A percentile compares a stretch with the other conserved stretches of the same genome.
These are phyloP conservation scores for Zaprionus capensis DNA, from an alignment of 1,140 invertebrate genomes.

Conservation along the genomic window DNA sequence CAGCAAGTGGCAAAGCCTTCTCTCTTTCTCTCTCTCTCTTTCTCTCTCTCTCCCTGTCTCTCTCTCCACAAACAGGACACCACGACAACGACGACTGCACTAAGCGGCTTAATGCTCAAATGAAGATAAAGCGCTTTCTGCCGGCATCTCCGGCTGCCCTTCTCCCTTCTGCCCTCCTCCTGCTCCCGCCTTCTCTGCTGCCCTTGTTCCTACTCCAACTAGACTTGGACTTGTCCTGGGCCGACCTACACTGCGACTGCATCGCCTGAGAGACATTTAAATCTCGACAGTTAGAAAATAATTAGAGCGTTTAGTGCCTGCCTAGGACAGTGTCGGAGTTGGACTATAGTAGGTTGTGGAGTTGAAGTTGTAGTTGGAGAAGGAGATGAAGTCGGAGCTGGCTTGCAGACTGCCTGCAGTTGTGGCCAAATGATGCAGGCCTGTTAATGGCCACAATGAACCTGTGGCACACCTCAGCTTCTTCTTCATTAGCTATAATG, in stretches of 20 bases:
- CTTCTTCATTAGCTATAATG: too few relatives aligned
- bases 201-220: background rate
- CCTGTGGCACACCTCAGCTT: background rate
- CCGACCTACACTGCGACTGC: conserved; percentile 35
- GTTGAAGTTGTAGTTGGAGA: background rate
- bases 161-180: background rate
- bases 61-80: conserved; percentile 4
- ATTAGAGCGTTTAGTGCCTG: conserved; percentile 76
- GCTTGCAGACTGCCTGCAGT: conserved; percentile 3
- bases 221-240: background rate
- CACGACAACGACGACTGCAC: conserved; percentile 55
- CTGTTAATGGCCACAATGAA: background rate
- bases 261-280: conserved; percentile 68
- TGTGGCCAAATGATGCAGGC: conserved; percentile 16
- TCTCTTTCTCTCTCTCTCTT: background rate
- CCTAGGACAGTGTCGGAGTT: conserved; percentile 2
- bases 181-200: background rate
- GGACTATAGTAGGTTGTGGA: background rate
- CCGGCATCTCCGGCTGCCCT: conserved; percentile 14
- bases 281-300: conserved; percentile 78
- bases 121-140: conserved; percentile 76
- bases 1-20: conserved; percentile 1
- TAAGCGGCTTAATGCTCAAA: conserved; percentile 79
- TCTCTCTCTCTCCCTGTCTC: too few relatives aligned
- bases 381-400: background rate